Base-by-base conservation (phyloP, 1,140 invertebrate species). In the Tetramorium parvispinum region DNA sequence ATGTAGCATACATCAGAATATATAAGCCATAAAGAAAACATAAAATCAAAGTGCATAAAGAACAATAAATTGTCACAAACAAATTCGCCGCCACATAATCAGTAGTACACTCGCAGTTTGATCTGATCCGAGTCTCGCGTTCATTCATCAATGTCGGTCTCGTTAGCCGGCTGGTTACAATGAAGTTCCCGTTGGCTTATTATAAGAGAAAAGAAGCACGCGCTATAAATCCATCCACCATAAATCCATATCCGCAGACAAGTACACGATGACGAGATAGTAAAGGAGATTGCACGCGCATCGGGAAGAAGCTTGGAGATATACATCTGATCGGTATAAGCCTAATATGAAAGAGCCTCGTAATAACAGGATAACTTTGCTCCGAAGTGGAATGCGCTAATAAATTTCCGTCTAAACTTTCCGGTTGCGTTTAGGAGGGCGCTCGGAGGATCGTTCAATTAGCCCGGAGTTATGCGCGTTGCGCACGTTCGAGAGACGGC, bases 391-490 rank as follows among this genome's bases (percentile, higher is more conserved):
- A 88, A 81, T 77, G 59, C 40, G 75, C 88, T 88, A 90, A 93
- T 93, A 93, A 93, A 93, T 91, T 93, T 88, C 46, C 63, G 86
- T 92, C 92, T 89, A 92, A 93, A 93, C 78, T 93, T 93, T 91
- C 89, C 71, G 65, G 86, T 82, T 55, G 85, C 27, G 55, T 46
- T 70, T 27, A 65, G 18, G 27, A 59, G 63, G 57, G 32, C 43
- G 32, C 59, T 71, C 21, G 63, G 87, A 79, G 87, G 77, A 91
- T 89, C 90, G 89, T 92, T 92, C 89, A 89, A 89, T 92, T 92
- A 93, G 78, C 87, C n/a, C 63, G 79, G 11, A 68, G 87, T 89
- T 86, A 87, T 83, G 88, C 88, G 85, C 86, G 51, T 73, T 83
- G 88, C 88, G 27, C 24, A 49, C 59, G 61, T 89, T 91, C 37